Evolutionary conservation across 2,888 invertebrate genomes (phyloP).

Genomic region (Sthenelais limicola): DNA sequence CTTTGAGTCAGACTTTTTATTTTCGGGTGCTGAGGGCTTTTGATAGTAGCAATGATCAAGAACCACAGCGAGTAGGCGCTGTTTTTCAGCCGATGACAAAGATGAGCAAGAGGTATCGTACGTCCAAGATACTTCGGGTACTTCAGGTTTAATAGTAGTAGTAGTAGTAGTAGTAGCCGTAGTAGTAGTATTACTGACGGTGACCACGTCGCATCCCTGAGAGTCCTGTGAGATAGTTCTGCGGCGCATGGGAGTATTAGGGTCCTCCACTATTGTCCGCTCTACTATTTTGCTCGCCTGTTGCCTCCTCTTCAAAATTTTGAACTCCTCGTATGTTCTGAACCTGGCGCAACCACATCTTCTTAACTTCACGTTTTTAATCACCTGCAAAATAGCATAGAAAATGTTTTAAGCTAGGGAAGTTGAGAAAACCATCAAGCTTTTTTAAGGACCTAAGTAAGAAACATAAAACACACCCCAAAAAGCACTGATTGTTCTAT

Average conservation of each 20-base stretch:
- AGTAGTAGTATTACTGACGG: no score
- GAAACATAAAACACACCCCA: no score
- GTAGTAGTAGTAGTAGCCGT: no score
- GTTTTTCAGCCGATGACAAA: not conserved
- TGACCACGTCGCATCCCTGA: not conserved
- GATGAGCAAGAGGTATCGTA: not conserved
- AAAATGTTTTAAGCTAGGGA: no score
- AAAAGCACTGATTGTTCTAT: no score
- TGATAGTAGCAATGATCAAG: conserved; percentile 27
- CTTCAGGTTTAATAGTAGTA: conserved; percentile 1
- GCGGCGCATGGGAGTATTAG: conserved; percentile 14
- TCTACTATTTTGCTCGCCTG: conserved; percentile 13
- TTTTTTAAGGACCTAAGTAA: no score
- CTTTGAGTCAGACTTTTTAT: not conserved
- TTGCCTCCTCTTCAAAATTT: conserved; percentile 7
- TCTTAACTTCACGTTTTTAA: conserved; percentile 17
- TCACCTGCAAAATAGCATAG: conserved; percentile 1
- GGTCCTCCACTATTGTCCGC: conserved; percentile 27
- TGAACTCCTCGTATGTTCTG: conserved; percentile 23
- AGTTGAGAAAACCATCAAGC: no score
- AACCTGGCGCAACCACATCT: conserved; percentile 29
- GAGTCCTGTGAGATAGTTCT: not conserved
- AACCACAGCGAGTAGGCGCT: not conserved
- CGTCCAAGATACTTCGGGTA: conserved; percentile 19
- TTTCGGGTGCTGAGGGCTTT: not conserved